Conservation (phyloP, 2,797 vertebrate genomes). For the Enteromius viviparus region DNA sequence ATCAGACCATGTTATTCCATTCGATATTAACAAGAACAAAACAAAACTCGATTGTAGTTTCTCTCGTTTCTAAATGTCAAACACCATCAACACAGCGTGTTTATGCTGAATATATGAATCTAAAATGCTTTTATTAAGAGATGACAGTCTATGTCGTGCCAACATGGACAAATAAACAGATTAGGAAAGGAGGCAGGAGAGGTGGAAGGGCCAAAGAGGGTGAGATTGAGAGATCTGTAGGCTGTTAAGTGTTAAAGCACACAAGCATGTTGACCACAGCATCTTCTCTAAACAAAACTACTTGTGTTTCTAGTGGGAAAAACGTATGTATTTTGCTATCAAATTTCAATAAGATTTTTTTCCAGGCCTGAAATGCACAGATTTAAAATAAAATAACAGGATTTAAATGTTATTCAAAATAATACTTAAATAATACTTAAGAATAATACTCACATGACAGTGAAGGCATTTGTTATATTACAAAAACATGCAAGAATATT, state of each 20-base stretch:
- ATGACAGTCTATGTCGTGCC: constrained; percentile 40
- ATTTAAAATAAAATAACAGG: neutral
- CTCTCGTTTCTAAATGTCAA: neutral
- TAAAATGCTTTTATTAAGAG: constrained; percentile 20
- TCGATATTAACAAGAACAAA: neutral
- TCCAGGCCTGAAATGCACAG: neutral
- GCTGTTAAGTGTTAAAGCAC: constrained; percentile 10
- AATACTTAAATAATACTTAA: too few relatives aligned
- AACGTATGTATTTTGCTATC: neutral
- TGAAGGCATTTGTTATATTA: neutral
- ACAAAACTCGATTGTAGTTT: neutral
- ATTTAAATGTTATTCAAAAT: neutral
- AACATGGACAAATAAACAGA: constrained; percentile 2
- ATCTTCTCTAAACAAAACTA: neutral
- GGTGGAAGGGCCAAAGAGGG: constrained; percentile 8
- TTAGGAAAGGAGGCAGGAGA: constrained; percentile 22
- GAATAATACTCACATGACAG: neutral
- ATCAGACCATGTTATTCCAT: neutral
- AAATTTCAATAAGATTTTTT: neutral
- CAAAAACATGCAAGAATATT: neutral
- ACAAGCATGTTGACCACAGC: neutral
- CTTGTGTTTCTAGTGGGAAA: neutral
- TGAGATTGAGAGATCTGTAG: constrained; percentile 4
- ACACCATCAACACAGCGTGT: neutral
- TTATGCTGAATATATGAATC: constrained; percentile 5